These are phyloP conservation scores for Ornithorhynchus anatinus DNA, from an alignment of 2,113 vertebrate species.

Conservation along the genomic window DNA sequence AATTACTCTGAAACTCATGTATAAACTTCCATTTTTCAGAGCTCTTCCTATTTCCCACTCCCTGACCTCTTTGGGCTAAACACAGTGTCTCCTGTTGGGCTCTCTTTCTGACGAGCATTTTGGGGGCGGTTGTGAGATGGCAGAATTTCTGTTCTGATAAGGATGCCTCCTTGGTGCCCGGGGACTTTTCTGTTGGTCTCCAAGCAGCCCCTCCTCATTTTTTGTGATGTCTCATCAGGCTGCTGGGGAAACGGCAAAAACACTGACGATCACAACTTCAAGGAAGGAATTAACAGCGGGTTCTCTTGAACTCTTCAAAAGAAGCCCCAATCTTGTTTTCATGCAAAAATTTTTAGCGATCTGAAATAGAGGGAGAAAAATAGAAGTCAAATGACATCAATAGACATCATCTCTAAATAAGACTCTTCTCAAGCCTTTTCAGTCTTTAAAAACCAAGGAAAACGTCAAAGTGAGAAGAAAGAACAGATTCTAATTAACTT, in stretches of 20 bases:
- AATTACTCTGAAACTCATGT: neutral
- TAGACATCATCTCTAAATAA: neutral
- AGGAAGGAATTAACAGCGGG: neutral
- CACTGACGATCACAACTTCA: too few relatives aligned
- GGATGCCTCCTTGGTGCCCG: too few relatives aligned
- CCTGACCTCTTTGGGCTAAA: too few relatives aligned
- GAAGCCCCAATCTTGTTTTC: constrained; percentile 22
- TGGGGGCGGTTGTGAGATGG: too few relatives aligned
- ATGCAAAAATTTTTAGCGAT: constrained; percentile 8
- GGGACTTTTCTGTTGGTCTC: too few relatives aligned
- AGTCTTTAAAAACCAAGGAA: constrained; percentile 13
- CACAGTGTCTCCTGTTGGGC: too few relatives aligned
- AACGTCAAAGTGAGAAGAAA: constrained; percentile 17
- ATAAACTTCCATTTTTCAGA: neutral
- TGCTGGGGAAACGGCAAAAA: too few relatives aligned
- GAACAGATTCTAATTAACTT: constrained; percentile 12
- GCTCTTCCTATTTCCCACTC: neutral
- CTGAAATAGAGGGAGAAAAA: constrained; percentile 10
- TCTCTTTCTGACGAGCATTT: too few relatives aligned
- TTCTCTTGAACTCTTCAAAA: constrained; percentile 11
- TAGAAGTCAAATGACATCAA: neutral
- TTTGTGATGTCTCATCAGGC: too few relatives aligned
- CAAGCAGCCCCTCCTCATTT: too few relatives aligned
- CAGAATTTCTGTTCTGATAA: too few relatives aligned
- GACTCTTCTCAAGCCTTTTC: neutral